Base-by-base conservation (phyloP, 2,797 vertebrate species). In the Coreius guichenoti region DNA sequence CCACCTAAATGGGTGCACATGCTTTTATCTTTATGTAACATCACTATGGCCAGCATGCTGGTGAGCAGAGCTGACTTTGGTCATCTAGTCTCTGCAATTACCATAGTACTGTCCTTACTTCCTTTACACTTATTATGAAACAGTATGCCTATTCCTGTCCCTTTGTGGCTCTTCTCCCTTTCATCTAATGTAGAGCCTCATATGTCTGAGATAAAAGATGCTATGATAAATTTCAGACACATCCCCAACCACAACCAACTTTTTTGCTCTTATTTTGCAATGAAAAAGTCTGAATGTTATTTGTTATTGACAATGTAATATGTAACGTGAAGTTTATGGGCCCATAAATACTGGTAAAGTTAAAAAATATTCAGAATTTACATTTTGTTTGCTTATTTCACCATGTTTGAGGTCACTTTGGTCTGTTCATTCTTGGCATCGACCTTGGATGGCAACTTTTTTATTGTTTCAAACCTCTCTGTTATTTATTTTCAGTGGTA, bases 11-110 rank as follows among this genome's bases (percentile, higher is more conserved):
- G 80, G 67, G 33, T 14, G n/a, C 39, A 63, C 54, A 82, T 63
- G 81, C 69, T 82, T 82, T 82, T 82, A 63, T 82, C 69, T 74
- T 82, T 74, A 82, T 74, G 29, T 49, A 74, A 82, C 14, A 1
- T 74, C 80, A 43, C 67, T 23, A 23, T 43, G n/a, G 26, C 26
- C 8, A 45, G 36, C 68, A 29, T 81, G 67, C n/a, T 72, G n/a
- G 12, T 19, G 67, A 81, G 33, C 47, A 39, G 47, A 39, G 47
- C 49, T 70, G 49, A 73, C 54, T 23, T 29, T 65, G 39, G 31
- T 76, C 36, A 16, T n/a, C 17, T 23, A 49, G 61, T 31, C 23
- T 31, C 45, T 80, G 19, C 45, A 23, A 14, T 58, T 21, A 58
- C 67, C 1, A 21, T n/a, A 69, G 79, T 23, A 70, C 49, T 17